Percentiles rank a stretch among this genome's conserved stretches.
Evolutionary conservation across 1,140 invertebrate genomes (phyloP).

Genomic region (Bombus confusus): DNA sequence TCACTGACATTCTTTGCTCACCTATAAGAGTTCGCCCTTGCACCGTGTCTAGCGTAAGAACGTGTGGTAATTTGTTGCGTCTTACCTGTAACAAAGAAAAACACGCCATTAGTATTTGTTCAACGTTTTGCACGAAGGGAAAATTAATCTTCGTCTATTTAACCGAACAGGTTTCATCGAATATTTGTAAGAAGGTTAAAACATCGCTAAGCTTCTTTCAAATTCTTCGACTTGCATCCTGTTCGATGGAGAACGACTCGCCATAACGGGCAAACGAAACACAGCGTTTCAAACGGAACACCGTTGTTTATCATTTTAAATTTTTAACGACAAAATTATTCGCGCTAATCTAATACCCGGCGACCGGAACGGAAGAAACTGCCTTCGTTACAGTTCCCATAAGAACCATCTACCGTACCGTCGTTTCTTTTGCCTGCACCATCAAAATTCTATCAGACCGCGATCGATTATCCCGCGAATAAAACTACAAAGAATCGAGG

Average conservation of each 20-base stretch:
- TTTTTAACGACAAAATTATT: too few relatives aligned
- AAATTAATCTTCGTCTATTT: neutral
- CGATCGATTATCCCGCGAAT: neutral
- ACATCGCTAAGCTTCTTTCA: neutral
- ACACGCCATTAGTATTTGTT: conserved; percentile 4
- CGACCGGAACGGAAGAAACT: neutral
- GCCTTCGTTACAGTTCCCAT: neutral
- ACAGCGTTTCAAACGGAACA: neutral
- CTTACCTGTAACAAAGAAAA: conserved; percentile 59
- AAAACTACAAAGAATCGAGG: neutral
- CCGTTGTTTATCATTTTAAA: neutral
- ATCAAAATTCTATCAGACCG: neutral
- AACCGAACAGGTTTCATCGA: neutral
- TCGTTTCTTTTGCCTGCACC: neutral
- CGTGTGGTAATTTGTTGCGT: neutral
- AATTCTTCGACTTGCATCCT: neutral
- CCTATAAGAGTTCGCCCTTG: neutral
- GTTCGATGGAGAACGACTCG: neutral
- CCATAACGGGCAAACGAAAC: neutral
- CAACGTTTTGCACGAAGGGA: neutral
- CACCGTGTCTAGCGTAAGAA: neutral
- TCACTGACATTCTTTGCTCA: neutral
- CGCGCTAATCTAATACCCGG: neutral
- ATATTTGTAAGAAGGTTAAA: neutral
- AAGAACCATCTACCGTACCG: too few relatives aligned